These are phyloP conservation scores for Marisa cornuarietis DNA, from an alignment of 1,140 invertebrate genomes.

Conservation along the genomic window DNA sequence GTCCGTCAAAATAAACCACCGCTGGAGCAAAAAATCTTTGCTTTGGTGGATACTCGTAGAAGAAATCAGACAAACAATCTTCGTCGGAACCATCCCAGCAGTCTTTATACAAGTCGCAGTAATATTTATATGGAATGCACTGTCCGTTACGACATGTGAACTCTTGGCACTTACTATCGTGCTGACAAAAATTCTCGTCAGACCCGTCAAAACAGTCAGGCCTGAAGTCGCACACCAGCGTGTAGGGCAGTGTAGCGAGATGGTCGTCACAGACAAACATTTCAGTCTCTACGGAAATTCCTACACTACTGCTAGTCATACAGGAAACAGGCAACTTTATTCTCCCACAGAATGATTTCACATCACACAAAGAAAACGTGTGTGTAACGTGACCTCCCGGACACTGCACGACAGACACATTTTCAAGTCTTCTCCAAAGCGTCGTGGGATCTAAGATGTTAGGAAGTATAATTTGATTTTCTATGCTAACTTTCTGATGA, in stretches of 20 bases:
- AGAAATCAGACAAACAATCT: background rate
- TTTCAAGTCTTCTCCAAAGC: background rate
- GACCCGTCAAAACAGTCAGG: background rate
- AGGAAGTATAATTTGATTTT: background rate
- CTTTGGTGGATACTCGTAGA: background rate
- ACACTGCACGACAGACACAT: background rate
- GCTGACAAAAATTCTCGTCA: constrained; percentile 1
- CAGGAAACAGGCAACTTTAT: background rate
- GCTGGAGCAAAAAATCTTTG: background rate
- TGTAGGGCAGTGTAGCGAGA: background rate
- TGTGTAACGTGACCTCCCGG: background rate
- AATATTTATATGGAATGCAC: background rate
- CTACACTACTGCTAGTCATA: background rate
- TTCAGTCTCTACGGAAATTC: too few relatives aligned
- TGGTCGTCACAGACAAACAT: background rate
- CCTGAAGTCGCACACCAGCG: constrained; percentile 4
- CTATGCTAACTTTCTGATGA: too few relatives aligned
- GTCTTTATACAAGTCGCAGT: background rate
- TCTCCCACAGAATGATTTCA: background rate
- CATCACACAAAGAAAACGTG: background rate
- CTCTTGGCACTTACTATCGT: background rate
- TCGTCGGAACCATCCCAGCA: constrained; percentile 13
- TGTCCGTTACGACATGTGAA: background rate
- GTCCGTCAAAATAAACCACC: background rate
- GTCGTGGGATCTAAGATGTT: background rate